Conservation (phyloP, 2,797 vertebrate species). For the Leucoraja ocellata region DNA sequence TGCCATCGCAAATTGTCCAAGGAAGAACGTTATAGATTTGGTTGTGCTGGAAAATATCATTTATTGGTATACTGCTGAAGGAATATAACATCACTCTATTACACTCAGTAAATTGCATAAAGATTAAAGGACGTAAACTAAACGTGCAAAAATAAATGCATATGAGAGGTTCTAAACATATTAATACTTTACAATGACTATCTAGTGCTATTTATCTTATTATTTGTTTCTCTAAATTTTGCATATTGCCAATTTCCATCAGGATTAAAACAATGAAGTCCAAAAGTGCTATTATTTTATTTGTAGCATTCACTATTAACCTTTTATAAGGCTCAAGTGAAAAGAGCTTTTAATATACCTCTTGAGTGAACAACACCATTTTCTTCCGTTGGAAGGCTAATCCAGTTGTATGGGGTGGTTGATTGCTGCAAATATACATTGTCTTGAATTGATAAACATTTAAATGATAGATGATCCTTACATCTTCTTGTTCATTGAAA, state of each 20-base stretch:
- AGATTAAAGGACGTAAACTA: background rate
- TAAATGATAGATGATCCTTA: background rate
- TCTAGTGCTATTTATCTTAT: background rate
- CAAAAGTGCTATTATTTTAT: background rate
- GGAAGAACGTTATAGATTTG: background rate
- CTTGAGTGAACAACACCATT: background rate
- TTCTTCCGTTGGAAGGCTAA: background rate
- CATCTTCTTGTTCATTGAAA: background rate
- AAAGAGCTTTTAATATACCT: background rate
- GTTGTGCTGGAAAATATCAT: background rate
- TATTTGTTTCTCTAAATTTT: background rate
- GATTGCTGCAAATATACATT: background rate
- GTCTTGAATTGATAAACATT: background rate
- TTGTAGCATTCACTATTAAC: background rate
- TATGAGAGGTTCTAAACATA: background rate
- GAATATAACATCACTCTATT: background rate
- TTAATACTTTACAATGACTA: background rate
- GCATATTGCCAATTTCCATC: background rate
- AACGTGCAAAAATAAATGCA: background rate
- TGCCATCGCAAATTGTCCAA: background rate
- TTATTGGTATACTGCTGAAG: background rate
- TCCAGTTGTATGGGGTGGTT: background rate
- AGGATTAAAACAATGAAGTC: background rate
- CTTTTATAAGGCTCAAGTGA: background rate
- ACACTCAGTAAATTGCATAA: background rate